These are phyloP conservation scores for Zophobas atratus DNA, from an alignment of 1,140 invertebrate species.

Conservation along the genomic window DNA sequence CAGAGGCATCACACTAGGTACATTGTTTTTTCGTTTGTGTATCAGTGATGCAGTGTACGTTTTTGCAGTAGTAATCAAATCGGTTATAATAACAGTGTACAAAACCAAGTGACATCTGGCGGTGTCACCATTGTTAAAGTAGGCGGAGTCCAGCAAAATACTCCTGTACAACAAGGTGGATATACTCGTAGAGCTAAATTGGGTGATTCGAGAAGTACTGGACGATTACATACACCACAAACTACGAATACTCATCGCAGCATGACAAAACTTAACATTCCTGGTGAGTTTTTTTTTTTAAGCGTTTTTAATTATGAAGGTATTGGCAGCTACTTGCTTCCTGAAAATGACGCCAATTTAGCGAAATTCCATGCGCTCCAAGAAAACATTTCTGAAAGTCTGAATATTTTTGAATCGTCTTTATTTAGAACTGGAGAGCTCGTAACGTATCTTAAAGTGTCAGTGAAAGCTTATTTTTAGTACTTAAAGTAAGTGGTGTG, in stretches of 20 bases:
- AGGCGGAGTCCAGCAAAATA: constrained; percentile 69
- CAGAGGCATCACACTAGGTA: constrained; percentile 74
- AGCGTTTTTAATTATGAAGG: too few relatives aligned
- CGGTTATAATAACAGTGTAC: constrained; percentile 62
- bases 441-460: too few relatives aligned
- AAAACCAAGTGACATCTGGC: constrained; percentile 77
- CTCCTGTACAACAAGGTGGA: constrained; percentile 67
- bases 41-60: neutral
- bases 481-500: too few relatives aligned
- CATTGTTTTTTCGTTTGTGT: neutral
- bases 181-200: constrained; percentile 76
- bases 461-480: too few relatives aligned
- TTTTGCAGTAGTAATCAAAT: constrained; percentile 63
- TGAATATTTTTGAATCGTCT: too few relatives aligned
- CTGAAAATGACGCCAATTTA: too few relatives aligned
- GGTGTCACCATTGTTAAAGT: constrained; percentile 85
- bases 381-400: too few relatives aligned
- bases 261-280: constrained; percentile 82
- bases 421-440: too few relatives aligned
- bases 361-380: too few relatives aligned
- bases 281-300: constrained; percentile 65
- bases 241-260: constrained; percentile 79
- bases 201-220: constrained; percentile 80
- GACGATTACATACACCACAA: constrained; percentile 77
- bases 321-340: too few relatives aligned